These are phyloP conservation scores for Sinelater perroti DNA, from an alignment of 2,888 invertebrate genomes.

Conservation along the genomic window DNA sequence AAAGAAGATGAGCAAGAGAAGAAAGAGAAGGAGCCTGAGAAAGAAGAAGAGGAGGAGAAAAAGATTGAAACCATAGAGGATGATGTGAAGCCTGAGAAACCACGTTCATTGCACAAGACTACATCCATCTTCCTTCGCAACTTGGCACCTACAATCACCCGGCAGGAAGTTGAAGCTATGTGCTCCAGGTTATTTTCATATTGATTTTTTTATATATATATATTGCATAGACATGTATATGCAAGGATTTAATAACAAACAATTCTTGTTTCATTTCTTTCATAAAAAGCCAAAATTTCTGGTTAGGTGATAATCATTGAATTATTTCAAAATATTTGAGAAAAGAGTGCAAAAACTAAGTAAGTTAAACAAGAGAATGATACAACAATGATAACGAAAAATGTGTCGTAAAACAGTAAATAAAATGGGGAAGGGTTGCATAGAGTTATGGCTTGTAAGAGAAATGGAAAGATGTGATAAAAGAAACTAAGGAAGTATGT, in stretches of 20 bases:
- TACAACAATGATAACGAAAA: too few species aligned
- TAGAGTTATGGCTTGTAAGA: too few species aligned
- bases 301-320: constrained; percentile 7
- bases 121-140: constrained; percentile 97
- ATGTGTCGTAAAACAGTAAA: too few species aligned
- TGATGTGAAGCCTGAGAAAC: constrained; percentile 63
- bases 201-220: too few species aligned
- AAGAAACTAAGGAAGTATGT: too few species aligned
- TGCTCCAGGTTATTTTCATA: constrained; percentile 40
- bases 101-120: constrained; percentile 89
- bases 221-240: too few species aligned
- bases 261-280: background rate
- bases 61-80: constrained; percentile 60
- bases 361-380: too few species aligned
- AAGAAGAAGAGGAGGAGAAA: constrained; percentile 62
- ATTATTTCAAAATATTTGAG: constrained; percentile 71
- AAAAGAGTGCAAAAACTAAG: too few species aligned
- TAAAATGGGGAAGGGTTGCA: too few species aligned
- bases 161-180: constrained; percentile 73
- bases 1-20: constrained; percentile 53
- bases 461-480: too few species aligned
- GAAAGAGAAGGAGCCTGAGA: constrained; percentile 50
- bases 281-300: background rate
- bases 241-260: too few species aligned
- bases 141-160: constrained; percentile 94